Conservation (phyloP, 2,888 invertebrate genomes). For the Masnerella sp. region DNA sequence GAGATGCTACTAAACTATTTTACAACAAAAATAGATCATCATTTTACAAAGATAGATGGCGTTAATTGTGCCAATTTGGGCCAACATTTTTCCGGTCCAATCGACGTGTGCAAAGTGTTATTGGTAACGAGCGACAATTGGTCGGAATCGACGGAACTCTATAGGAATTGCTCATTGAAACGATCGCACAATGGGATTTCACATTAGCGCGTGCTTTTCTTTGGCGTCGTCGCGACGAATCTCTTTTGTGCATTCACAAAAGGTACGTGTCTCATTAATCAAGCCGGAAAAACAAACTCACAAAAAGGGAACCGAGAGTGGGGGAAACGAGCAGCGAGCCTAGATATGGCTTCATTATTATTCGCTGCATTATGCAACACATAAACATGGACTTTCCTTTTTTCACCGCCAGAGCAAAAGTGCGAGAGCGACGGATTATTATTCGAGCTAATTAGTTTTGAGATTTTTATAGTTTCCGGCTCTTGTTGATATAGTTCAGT, state of each 20-base stretch:
- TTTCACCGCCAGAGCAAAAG: too few species aligned
- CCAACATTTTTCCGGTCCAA: constrained; percentile 11
- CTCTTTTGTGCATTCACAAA: constrained; percentile 48
- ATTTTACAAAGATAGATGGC: too few species aligned
- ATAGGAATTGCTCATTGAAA: constrained; percentile 29
- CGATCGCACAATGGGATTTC: constrained; percentile 31
- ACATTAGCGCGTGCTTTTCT: constrained; percentile 28
- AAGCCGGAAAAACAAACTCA: constrained; percentile 41
- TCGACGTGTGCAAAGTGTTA: constrained; percentile 24
- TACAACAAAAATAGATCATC: too few species aligned
- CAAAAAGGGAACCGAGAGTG: constrained; percentile 5
- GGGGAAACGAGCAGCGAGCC: not conserved
- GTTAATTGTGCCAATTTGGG: constrained; percentile 29
- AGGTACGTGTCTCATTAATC: constrained; percentile 55
- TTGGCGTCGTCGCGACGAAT: constrained; percentile 31
- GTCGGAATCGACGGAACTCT: constrained; percentile 33
- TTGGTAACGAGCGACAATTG: too few species aligned
- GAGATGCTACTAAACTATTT: too few species aligned
- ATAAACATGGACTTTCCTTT: too few species aligned
- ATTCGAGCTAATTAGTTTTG: too few species aligned
- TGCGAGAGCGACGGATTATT: too few species aligned
- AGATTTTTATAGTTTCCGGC: too few species aligned
- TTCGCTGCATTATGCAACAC: constrained; percentile 21
- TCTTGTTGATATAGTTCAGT: too few species aligned
- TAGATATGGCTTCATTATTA: constrained; percentile 37